A percentile compares a stretch with the other conserved stretches of the same genome.
These are phyloP conservation scores for Alosa sapidissima DNA, from an alignment of 2,797 vertebrate genomes.

Conservation along the genomic window DNA sequence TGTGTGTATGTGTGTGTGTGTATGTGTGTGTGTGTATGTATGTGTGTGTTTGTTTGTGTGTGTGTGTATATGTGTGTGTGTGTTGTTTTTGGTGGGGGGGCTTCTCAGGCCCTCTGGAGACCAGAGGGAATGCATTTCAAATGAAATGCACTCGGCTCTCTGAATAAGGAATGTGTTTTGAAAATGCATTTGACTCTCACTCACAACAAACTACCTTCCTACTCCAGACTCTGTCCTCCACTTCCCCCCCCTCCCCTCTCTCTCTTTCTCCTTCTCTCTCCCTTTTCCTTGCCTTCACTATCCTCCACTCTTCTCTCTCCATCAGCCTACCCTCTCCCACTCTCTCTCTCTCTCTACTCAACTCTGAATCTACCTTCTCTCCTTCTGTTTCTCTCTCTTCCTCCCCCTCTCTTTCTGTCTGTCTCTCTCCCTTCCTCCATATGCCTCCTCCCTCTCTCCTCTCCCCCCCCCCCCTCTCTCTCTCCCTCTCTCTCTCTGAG, in stretches of 20 bases:
- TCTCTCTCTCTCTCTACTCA: background rate
- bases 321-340: background rate
- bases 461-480: background rate
- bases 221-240: background rate
- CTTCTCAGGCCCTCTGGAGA: background rate
- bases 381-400: background rate
- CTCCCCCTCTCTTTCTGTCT: background rate
- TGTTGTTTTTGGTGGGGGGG: background rate
- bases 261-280: background rate
- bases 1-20: background rate
- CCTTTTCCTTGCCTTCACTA: background rate
- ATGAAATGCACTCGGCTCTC: background rate
- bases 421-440: background rate
- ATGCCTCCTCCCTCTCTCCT: background rate
- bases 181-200: constrained; percentile 11
- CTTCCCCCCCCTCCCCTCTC: background rate
- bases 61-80: background rate
- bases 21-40: too few species aligned
- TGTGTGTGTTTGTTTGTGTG: background rate
- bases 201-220: background rate
- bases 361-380: background rate
- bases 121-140: background rate
- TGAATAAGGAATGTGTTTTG: constrained; percentile 23
- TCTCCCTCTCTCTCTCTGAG: background rate
- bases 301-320: background rate